phyloP scores from a whole-genome alignment of 2,113 vertebrate genomes.

The Propithecus coquereli region DNA sequence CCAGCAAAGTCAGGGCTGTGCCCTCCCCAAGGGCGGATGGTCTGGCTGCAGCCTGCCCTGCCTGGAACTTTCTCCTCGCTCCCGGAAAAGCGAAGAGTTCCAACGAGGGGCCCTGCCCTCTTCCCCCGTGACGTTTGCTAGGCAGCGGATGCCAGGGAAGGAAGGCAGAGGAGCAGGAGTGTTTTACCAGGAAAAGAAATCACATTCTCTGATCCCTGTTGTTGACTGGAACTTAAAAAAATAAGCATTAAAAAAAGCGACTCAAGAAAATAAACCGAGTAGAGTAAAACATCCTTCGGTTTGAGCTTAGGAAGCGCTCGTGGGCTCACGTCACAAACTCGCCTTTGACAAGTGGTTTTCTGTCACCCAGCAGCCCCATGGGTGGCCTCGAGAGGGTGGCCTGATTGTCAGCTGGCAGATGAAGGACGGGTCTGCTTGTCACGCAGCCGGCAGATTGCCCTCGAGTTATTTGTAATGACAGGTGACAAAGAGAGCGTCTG shows the following conservation, averaged over 20 bases:
- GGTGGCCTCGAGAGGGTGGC: constrained; percentile 85
- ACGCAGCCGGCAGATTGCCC: constrained; percentile 80
- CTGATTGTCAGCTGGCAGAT: constrained; percentile 91
- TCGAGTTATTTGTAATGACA: constrained; percentile 78
- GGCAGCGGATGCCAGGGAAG: background rate
- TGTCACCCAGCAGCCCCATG: constrained; percentile 84
- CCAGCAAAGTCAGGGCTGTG: constrained; percentile 49
- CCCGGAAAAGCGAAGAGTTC: constrained; percentile 28
- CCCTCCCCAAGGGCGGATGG: background rate
- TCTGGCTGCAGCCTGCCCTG: background rate
- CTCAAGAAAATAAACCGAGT: constrained; percentile 46
- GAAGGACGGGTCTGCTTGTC: constrained; percentile 86
- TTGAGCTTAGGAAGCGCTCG: background rate
- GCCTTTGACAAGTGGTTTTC: constrained; percentile 83
- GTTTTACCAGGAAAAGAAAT: constrained; percentile 21
- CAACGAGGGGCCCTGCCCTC: background rate
- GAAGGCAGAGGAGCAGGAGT: no score
- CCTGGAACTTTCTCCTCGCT: constrained; percentile 12
- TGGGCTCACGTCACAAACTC: constrained; percentile 39
- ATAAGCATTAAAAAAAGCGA: background rate
- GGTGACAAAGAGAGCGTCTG: constrained; percentile 76
- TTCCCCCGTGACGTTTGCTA: background rate
- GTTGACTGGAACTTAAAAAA: constrained; percentile 33
- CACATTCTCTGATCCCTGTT: background rate
- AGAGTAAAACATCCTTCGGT: constrained; percentile 49